Base-by-base conservation (phyloP, 2,797 vertebrate species). In the Pyrocephalus nanus region DNA sequence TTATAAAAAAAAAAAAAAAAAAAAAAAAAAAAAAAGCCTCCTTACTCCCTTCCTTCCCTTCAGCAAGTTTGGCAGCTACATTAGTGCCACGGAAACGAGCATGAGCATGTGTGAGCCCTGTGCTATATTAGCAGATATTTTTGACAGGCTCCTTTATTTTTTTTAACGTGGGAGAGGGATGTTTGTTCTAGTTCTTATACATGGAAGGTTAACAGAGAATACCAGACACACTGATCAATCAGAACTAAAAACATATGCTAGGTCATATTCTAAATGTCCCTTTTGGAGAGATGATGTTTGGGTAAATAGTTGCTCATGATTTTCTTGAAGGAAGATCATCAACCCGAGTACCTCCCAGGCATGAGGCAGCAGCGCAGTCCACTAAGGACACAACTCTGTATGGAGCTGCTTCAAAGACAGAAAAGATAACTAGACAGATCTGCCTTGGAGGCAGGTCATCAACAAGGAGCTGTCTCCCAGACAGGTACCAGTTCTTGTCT, bases 371-470 rank as follows among this genome's bases (percentile, higher is more conserved):
- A 93, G 86, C 3, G 50, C 81, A 94, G 77, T 86, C 90, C 75
- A 30, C 95, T 77, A 51, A 92, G 90, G 96, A 95, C 71, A 81
- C 91, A 93, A 15, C 90, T 94, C 84, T 93, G 87, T 67, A 74
- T 54, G 60, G 72, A 88, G 77, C 72, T 86, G 80, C 92, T 97
- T 98, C 97, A 98, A 98, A 97, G 96, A 34, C 81, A 82, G 92
- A 74, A 87, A 78, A 96, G 96, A 96, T 97, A 98, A 97, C 96
- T 96, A 97, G 97, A 96, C 85, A 95, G 86, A 88, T 96, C 79
- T 96, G 97, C 97, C 97, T 97, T 67, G 70, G 29, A 97, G 97
- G 97, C 97, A 97, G 96, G 95, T 97, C 95, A 92, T 96, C 72
- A 54, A 90, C 94, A 96, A 96, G 82, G 90, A 83, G 81, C 95